Evolutionary conservation across 2,113 vertebrate genomes (phyloP).

Genomic region (Brachypodius melanocephalos): DNA sequence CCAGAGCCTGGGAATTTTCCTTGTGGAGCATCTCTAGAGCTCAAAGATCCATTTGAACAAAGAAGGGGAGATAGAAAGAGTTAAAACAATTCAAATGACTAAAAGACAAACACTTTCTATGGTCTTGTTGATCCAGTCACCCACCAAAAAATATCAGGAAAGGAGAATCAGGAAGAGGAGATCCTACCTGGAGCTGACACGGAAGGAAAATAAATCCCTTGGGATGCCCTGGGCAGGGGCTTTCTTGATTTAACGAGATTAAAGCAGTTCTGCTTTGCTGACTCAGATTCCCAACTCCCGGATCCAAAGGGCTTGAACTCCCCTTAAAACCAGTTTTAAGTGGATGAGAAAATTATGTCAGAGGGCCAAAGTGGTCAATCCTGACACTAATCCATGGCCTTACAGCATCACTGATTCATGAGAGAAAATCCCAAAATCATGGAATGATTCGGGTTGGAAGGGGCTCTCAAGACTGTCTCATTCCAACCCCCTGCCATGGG

Average conservation of each 20-base stretch:
- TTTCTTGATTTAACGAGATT: background rate
- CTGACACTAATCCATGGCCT: background rate
- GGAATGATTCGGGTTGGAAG: background rate
- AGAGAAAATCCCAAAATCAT: background rate
- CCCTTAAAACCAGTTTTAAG: background rate
- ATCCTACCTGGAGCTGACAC: background rate
- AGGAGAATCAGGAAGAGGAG: background rate
- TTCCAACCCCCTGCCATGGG: background rate
- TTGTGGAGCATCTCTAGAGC: background rate
- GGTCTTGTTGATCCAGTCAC: accelerated
- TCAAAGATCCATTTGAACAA: background rate
- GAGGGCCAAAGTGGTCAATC: background rate
- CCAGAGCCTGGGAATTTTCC: background rate
- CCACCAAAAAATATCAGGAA: background rate
- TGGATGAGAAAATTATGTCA: background rate
- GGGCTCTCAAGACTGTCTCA: accelerated
- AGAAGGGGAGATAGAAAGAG: background rate
- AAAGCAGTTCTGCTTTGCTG: background rate
- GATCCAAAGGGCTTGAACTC: background rate
- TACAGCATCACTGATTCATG: background rate
- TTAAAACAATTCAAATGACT: background rate
- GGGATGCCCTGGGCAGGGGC: background rate
- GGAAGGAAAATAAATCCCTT: background rate
- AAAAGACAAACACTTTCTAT: accelerated
- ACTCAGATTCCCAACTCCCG: background rate